Evolutionary conservation across 2,888 invertebrate species (phyloP).

Genomic region (Tillus elongatus): DNA sequence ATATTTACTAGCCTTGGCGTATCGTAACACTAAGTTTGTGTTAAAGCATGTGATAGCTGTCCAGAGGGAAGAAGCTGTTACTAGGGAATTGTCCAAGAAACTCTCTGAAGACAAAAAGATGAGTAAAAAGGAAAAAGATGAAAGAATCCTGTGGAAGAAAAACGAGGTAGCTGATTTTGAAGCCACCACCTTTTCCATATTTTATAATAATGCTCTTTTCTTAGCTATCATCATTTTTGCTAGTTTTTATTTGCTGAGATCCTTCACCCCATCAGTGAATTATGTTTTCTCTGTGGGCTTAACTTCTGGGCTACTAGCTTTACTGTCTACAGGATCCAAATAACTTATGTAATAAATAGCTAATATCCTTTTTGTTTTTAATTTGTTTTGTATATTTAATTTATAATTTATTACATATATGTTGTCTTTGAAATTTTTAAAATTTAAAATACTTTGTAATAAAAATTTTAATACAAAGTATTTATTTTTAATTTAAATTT

Average conservation of each 20-base stretch:
- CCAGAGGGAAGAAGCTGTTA: conserved; percentile 84
- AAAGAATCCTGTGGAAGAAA: conserved; percentile 97
- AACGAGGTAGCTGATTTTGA: conserved; percentile 99
- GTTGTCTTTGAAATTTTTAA: too few relatives aligned
- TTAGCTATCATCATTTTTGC: conserved; percentile 84
- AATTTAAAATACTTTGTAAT: too few relatives aligned
- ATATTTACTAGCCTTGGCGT: conserved; percentile 89
- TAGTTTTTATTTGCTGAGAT: conserved; percentile 88
- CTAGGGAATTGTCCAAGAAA: conserved; percentile 75
- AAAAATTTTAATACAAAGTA: too few relatives aligned
- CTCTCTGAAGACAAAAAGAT: conserved; percentile 89
- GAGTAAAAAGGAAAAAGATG: conserved; percentile 98
- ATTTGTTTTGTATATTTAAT: too few relatives aligned
- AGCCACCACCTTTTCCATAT: conserved; percentile 96
- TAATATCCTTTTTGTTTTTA: too few relatives aligned
- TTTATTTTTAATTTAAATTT: too few relatives aligned
- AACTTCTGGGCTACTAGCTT: conserved; percentile 83
- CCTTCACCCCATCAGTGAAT: conserved; percentile 84
- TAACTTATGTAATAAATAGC: too few relatives aligned
- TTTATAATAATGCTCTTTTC: conserved; percentile 97
- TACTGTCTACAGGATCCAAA: conserved; percentile 88
- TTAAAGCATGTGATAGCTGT: conserved; percentile 94
- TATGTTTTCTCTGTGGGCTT: conserved; percentile 84
- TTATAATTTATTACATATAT: too few relatives aligned
- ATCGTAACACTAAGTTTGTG: conserved; percentile 96